Percentiles rank a stretch among this genome's conserved stretches.
Evolutionary conservation across 2,888 invertebrate genomes (phyloP).

Genomic region (Crepidodera aurea): DNA sequence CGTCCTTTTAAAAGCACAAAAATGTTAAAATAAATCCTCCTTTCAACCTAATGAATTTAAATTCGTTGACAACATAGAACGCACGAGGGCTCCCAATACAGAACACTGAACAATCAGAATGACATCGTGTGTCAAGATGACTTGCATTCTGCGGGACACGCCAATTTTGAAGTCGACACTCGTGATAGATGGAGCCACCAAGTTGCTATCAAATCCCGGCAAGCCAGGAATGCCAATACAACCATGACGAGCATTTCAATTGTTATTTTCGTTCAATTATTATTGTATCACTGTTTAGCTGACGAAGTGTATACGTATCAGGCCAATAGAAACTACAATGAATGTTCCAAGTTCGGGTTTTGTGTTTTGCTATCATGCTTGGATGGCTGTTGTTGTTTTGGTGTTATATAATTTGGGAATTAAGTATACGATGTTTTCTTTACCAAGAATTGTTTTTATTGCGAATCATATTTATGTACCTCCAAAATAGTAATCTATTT

Average conservation of each 20-base stretch:
- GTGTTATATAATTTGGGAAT: neutral
- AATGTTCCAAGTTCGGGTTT: slow-evolving; percentile 37
- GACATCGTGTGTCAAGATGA: slow-evolving; percentile 38
- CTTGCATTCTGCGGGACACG: slow-evolving; percentile 43
- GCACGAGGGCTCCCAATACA: slow-evolving; percentile 21
- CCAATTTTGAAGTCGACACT: slow-evolving; percentile 55
- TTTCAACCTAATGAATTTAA: slow-evolving; percentile 14
- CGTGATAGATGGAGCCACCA: slow-evolving; percentile 54
- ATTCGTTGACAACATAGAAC: slow-evolving; percentile 10
- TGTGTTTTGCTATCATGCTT: neutral
- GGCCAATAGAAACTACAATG: slow-evolving; percentile 27
- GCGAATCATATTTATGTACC: no score
- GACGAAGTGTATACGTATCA: slow-evolving; percentile 18
- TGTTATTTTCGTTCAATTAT: slow-evolving; percentile 48
- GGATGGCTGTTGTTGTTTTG: slow-evolving; percentile 1
- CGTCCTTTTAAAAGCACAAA: no score
- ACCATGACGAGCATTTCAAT: slow-evolving; percentile 61
- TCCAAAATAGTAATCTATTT: no score
- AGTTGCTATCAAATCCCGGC: slow-evolving; percentile 57
- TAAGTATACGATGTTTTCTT: no score
- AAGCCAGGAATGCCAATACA: slow-evolving; percentile 60
- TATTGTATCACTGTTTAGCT: slow-evolving; percentile 27
- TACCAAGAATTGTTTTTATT: no score
- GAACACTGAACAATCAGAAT: slow-evolving; percentile 29
- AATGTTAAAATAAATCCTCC: neutral